Evolutionary conservation across 1,140 invertebrate genomes (phyloP), one percentile per base, ranked within the genome.

Genomic region (Planococcus citri): DNA sequence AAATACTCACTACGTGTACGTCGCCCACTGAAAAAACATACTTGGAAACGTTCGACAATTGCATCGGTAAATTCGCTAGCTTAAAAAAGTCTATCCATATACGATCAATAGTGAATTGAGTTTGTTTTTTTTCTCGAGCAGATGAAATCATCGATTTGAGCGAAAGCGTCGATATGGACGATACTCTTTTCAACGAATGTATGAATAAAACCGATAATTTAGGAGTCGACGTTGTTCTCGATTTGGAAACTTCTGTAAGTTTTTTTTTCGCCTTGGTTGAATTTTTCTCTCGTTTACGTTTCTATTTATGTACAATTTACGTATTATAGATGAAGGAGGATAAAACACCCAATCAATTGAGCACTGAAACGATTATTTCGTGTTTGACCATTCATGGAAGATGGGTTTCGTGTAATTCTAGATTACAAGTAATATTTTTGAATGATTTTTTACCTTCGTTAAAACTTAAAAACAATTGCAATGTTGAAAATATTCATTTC

Each of bases 171-270:
- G 74, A 78, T 69, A 77, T 77, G 60, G 76, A 73, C 58, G 76
- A 74, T 29, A 75, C 76, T 6, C 72, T 81, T 20, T 74, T 76
- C 21, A 78, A 78, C 70, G 76, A 75, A 60, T 77, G 79, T 20
- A 77, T 81, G 76, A 79, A 80, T 69, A 81, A 82, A 73, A 81
- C 81, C 8, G 79, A 79, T 21, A 78, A 79, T 27, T 71, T 81
- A 12, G 81, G 81, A 41, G 80, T 81, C 2, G 79, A 82, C 75
- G 76, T 80, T 68, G 74, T 82, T 67, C 74, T 83, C 67, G 81
- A 82, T 73, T 79, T 79, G 74, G 78, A 80, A 74, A 76, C 78
- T 77, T 73, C 70, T 38, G 72, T 73, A 70, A 12, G 41, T 70
- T n/a, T n/a, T n/a, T n/a, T n/a, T n/a, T n/a, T n/a, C n/a, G n/a